phyloP scores from a whole-genome alignment of 2,888 invertebrate genomes.

The Monochamus alternatus region DNA sequence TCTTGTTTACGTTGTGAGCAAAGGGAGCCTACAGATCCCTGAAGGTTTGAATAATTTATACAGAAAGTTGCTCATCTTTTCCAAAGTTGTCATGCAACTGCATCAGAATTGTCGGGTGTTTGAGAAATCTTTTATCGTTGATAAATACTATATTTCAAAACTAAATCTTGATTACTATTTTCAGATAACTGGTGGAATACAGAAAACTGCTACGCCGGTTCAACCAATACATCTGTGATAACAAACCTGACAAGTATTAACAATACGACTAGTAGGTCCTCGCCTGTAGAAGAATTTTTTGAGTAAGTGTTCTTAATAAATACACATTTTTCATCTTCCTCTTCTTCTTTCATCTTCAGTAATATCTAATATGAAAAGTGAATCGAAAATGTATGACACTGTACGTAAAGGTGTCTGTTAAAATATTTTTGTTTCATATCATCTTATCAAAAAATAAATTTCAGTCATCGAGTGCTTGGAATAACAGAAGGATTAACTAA shows the following conservation, averaged over 20 bases:
- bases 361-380: no score
- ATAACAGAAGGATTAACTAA: conserved; percentile 76
- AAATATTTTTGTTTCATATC: not conserved
- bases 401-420: not conserved
- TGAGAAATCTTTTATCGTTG: not conserved
- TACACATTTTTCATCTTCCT: not conserved
- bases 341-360: no score
- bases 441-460: conserved; percentile 38
- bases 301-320: conserved; percentile 70
- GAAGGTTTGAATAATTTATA: not conserved
- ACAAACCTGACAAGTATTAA: conserved; percentile 41
- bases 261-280: conserved; percentile 59
- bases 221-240: conserved; percentile 44
- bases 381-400: no score
- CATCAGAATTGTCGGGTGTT: not conserved
- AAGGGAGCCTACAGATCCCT: not conserved
- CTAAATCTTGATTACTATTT: not conserved
- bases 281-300: conserved; percentile 76
- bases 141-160: not conserved
- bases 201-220: conserved; percentile 69
- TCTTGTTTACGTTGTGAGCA: not conserved
- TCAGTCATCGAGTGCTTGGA: conserved; percentile 77
- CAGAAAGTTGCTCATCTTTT: not conserved
- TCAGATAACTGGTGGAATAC: conserved; percentile 81
- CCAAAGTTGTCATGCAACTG: not conserved